phyloP scores from a whole-genome alignment of 2,888 invertebrate genomes.

The Rambutsinella grinnellia region DNA sequence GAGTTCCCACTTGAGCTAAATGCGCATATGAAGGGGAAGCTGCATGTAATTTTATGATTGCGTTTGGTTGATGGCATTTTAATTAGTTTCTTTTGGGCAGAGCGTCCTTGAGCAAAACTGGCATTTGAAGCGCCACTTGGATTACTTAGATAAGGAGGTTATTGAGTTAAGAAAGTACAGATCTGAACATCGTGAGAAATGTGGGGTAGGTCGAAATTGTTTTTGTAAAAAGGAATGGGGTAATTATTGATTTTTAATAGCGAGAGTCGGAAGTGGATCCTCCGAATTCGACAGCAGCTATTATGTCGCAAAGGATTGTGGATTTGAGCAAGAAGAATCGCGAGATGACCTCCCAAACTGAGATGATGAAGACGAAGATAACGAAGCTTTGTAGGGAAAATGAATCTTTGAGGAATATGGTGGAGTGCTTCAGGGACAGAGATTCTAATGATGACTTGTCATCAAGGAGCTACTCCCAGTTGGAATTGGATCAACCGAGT shows the following conservation, averaged over 20 bases:
- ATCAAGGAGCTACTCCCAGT: background rate
- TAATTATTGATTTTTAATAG: constrained; percentile 11
- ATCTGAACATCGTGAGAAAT: constrained; percentile 40
- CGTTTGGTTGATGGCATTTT: background rate
- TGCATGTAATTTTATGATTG: constrained; percentile 50
- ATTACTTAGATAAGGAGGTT: constrained; percentile 54
- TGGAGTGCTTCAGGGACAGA: constrained; percentile 41
- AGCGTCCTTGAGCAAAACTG: constrained; percentile 59
- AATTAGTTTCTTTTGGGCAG: constrained; percentile 23
- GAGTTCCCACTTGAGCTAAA: constrained; percentile 60
- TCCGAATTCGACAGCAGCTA: constrained; percentile 13
- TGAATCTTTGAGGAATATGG: constrained; percentile 72
- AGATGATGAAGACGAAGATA: constrained; percentile 73
- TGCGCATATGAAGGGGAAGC: constrained; percentile 53
- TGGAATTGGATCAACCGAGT: background rate
- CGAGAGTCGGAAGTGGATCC: constrained; percentile 12
- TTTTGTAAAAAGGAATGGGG: background rate
- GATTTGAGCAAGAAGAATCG: constrained; percentile 78
- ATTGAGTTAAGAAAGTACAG: constrained; percentile 46
- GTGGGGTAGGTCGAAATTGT: constrained; percentile 16
- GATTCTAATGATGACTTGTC: constrained; percentile 36
- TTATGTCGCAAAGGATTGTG: constrained; percentile 73
- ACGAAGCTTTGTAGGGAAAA: constrained; percentile 72
- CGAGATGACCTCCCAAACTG: constrained; percentile 71
- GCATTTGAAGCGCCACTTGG: constrained; percentile 54